Base-by-base conservation (phyloP, 2,797 vertebrate species). In the Danionella dracula region DNA sequence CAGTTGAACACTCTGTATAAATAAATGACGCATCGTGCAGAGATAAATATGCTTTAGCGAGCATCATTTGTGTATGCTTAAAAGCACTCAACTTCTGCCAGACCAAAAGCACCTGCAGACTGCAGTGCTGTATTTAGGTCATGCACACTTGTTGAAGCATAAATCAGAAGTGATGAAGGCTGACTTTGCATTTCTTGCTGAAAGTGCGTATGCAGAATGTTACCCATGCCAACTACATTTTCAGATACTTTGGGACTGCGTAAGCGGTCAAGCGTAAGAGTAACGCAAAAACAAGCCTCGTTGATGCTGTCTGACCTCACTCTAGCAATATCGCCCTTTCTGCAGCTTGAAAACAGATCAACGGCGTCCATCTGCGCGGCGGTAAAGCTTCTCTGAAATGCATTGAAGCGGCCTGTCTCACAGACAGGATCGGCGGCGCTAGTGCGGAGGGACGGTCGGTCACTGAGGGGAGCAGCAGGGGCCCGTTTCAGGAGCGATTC, bases 331-430 rank as follows among this genome's bases (percentile, higher is more conserved):
- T 96, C 94, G 73, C 95, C 94, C 82, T 93, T 96, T 82, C 86
- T 93, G 91, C 94, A 98, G 83, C 95, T 96, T 73, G 86, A 91
- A 84, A 96, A 97, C 76, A 99, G 80, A 66, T 97, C 94, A 86
- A 82, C 89, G 71, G 90, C 93, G 76, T 97, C 94, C 95, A 96
- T 92, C 83, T 81, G 85, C 84, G 79, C 83, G 73, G 84, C 71
- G 84, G 72, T 82, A 72, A 82, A 61, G 73, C 64, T 78, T 61
- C 84, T 82, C 86, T 88, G 83, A 76, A 50, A 88, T 79, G 81
- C 90, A 92, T 92, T 79, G 86, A 90, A 81, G 59, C 87, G 81
- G 85, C 84, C 88, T 83, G 85, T 78, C 84, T 74, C 15, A 21
- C 12, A 76, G 84, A 83, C 85, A 85, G 86, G 77, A 59, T 71